Evolutionary conservation across 2,888 invertebrate species (phyloP), one percentile per base, ranked within the genome.

Genomic region (Calameuta idolon): DNA sequence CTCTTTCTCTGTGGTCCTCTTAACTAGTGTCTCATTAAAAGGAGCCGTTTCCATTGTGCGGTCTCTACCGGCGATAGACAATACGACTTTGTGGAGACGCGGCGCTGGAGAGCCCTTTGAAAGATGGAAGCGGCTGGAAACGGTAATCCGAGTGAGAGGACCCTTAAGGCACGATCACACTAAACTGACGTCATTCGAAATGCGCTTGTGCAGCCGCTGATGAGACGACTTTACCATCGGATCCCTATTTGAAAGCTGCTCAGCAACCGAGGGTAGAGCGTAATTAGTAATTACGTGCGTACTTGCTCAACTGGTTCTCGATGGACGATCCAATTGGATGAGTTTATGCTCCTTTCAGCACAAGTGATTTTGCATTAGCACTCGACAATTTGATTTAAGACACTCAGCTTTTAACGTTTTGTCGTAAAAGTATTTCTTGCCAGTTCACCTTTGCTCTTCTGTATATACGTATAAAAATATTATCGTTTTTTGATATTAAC

Each of bases 21-120:
- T 85, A 83, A 86, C 85, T 85, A 85, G 83, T 82, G 84, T 85
- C 86, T 87, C 87, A 87, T 88, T 89, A 88, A 88, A 87, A 85
- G 83, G 83, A 83, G 82, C 84, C 84, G 84, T 84, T 84, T 80
- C 86, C 86, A 88, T 88, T 89, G 89, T 89, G 82, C 84, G 31
- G 12, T 9, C 79, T 76, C 78, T 79, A 82, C 79, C 83, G 81
- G 75, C 84, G 81, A 83, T 83, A 85, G 87, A 88, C 88, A 87
- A 88, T 87, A 85, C 86, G 86, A 87, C 87, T 86, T 87, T 85
- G 87, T 85, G 71, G 33, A 34, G 31, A 71, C 71, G 12, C 33
- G 75, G n/a, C 33, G 15, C 12, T 69, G 37, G 37, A n/a, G 73
- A 78, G 37, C 73, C 77, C 73, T 82, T 79, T 81, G 34, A 71